Evolutionary conservation across 2,113 vertebrate species (phyloP), one percentile per base, ranked within the genome.

Genomic region (Nothobranchius furzeri): DNA sequence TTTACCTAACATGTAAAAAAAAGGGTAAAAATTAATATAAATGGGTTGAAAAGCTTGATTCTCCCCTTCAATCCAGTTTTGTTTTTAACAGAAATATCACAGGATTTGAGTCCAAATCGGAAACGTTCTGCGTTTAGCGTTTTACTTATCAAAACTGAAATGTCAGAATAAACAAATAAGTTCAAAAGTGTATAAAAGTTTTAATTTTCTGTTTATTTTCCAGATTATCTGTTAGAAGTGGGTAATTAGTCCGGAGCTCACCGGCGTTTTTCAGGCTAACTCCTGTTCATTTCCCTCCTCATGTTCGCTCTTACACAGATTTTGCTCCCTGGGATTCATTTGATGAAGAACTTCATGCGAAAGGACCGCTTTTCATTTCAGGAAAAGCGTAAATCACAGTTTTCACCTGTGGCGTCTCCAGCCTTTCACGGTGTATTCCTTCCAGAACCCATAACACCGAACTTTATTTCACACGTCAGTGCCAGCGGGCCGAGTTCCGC

Each of bases 391-490:
- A 4, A n/a, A 68, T 52, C 43, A 48, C 35, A 15, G 8, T 63
- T 67, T 75, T 73, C 58, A 68, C 60, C 83, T 71, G 73, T 9
- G 55, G 14, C 12, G 56, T 13, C 45, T 60, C 10, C 40, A 69
- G 67, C 25, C 14, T 53, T 68, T 79, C 36, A 14, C 47, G 58
- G 6, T 8, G 0, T 54, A 25, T 61, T 57, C 59, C 64, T 45
- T 64, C 54, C 49, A 66, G 40, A 40, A 69, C 78, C 81, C 15
- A 24, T 58, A 68, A 66, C 68, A 54, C 57, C n/a, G 50, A 45
- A 64, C 82, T 81, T 81, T 78, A 73, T 72, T 85, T 81, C 67
- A 72, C 84, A 80, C 52, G 0, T 68, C 52, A 49, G 57, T 87
- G 77, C 81, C 73, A 78, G 59, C 75, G 64, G 20, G 60, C 75